These are phyloP conservation scores for Pocota personata DNA, from an alignment of 2,888 invertebrate species.

Conservation along the genomic window DNA sequence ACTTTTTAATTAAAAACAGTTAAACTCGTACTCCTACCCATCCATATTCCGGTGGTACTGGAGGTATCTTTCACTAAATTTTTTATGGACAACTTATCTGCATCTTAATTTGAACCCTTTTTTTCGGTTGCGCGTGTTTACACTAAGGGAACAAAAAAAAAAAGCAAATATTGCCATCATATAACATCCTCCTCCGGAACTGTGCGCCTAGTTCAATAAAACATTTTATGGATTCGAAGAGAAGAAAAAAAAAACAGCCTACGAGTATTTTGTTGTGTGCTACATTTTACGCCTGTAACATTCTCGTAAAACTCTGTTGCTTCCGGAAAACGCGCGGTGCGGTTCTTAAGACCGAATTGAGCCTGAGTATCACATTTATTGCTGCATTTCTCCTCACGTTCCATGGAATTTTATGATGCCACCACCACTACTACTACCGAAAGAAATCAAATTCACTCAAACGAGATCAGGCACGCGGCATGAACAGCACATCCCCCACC, in stretches of 20 bases:
- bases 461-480: background rate
- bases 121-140: background rate
- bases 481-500: background rate
- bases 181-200: background rate
- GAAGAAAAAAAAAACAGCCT: background rate
- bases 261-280: background rate
- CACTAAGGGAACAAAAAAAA: background rate
- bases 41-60: background rate
- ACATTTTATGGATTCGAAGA: constrained; percentile 10
- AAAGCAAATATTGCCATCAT: background rate
- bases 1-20: constrained; percentile 35
- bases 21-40: background rate
- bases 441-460: constrained; percentile 37
- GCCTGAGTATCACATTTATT: background rate
- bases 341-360: background rate
- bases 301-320: constrained; percentile 3
- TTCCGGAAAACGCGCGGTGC: background rate
- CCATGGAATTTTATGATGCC: constrained; percentile 17
- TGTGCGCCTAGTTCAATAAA: constrained; percentile 19
- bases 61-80: background rate
- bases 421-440: background rate
- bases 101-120: constrained; percentile 31
- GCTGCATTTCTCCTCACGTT: constrained; percentile 7
- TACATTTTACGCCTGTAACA: background rate
- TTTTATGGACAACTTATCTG: constrained; percentile 35